Evolutionary conservation across 2,113 vertebrate genomes (phyloP).

Genomic region (Cheilinus undulatus): DNA sequence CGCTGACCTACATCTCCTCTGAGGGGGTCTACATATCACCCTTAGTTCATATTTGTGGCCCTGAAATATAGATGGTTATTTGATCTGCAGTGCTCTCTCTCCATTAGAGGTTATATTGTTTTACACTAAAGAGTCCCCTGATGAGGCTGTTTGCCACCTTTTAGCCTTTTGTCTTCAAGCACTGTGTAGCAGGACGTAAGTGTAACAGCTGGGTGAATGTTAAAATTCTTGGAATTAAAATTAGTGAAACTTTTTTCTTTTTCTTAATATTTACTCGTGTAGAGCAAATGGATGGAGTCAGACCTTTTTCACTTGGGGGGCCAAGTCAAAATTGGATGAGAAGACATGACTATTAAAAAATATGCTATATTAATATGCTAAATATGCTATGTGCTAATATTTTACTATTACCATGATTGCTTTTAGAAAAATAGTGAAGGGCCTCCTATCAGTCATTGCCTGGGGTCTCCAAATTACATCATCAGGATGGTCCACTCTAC

Average conservation of each 20-base stretch:
- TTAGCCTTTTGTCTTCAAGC: conserved; percentile 29
- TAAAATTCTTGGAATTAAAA: background rate
- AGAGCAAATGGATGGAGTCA: too few relatives aligned
- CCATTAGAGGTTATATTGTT: conserved; percentile 52
- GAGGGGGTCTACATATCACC: conserved; percentile 34
- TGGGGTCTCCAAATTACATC: too few relatives aligned
- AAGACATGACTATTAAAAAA: too few relatives aligned
- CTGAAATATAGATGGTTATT: conserved; percentile 47
- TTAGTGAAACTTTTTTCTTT: too few relatives aligned
- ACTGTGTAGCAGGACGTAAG: conserved; percentile 5
- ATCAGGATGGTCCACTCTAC: too few relatives aligned
- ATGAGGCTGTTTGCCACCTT: conserved; percentile 25
- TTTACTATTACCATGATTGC: too few relatives aligned
- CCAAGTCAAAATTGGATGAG: too few relatives aligned
- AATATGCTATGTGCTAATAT: too few relatives aligned
- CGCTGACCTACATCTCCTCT: conserved; percentile 41
- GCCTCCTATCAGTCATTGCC: too few relatives aligned
- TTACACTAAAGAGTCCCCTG: conserved; percentile 54
- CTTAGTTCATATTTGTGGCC: conserved; percentile 46
- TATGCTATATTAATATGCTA: too few relatives aligned
- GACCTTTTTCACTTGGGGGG: too few relatives aligned
- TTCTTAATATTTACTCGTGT: background rate
- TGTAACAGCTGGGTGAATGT: background rate
- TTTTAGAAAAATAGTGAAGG: too few relatives aligned
- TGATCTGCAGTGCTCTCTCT: conserved; percentile 36